Evolutionary conservation across 2,888 invertebrate genomes (phyloP).

Genomic region (Cheilosia soror): DNA sequence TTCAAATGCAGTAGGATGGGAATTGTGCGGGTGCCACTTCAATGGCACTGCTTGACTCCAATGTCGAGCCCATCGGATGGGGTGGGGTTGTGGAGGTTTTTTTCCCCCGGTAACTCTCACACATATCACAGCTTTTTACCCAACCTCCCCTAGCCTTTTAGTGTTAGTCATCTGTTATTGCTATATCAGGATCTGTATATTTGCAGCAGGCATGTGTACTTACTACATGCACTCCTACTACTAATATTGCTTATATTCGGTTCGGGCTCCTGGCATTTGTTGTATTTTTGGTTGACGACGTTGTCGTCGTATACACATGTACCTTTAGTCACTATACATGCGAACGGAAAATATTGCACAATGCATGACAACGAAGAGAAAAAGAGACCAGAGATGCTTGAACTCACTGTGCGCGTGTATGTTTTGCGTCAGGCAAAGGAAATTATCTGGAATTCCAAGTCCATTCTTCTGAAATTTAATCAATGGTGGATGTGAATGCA

Average conservation of each 20-base stretch:
- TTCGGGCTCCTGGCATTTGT: slow-evolving; percentile 25
- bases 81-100: neutral
- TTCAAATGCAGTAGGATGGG: slow-evolving; percentile 40
- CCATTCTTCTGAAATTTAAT: slow-evolving; percentile 18
- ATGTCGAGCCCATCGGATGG: slow-evolving; percentile 19
- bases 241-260: slow-evolving; percentile 40
- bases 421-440: slow-evolving; percentile 7
- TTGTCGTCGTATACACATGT: slow-evolving; percentile 21
- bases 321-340: slow-evolving; percentile 2
- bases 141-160: slow-evolving; percentile 18
- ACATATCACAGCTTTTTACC: slow-evolving; percentile 37
- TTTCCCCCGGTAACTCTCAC: slow-evolving; percentile 7
- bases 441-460: slow-evolving; percentile 6
- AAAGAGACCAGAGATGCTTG: slow-evolving; percentile 14
- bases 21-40: slow-evolving; percentile 19
- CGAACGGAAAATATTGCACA: slow-evolving; percentile 49
- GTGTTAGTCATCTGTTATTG: slow-evolving; percentile 49
- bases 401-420: slow-evolving; percentile 38
- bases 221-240: slow-evolving; percentile 44
- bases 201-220: slow-evolving; percentile 26
- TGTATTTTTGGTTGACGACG: slow-evolving; percentile 40
- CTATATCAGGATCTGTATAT: slow-evolving; percentile 27
- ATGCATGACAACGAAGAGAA: slow-evolving; percentile 18
- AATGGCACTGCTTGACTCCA: slow-evolving; percentile 25
- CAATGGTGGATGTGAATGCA: slow-evolving; percentile 2